Evolutionary conservation across 2,888 invertebrate genomes (phyloP).

Genomic region (Aleiodes leptofemur): DNA sequence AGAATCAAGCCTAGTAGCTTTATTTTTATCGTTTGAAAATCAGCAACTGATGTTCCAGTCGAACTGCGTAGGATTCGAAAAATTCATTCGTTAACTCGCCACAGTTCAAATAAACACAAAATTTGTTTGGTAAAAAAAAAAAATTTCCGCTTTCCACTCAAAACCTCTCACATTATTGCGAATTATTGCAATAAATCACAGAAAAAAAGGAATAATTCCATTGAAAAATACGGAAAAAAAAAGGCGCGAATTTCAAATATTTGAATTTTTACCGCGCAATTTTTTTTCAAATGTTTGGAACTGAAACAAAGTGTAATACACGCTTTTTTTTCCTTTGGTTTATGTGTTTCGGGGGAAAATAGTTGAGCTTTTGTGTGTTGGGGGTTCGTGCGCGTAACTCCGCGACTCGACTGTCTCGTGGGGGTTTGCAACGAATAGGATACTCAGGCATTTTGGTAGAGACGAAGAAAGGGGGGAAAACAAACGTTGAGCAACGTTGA

Average conservation of each 20-base stretch:
- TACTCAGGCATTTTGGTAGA: constrained; percentile 54
- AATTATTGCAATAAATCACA: neutral
- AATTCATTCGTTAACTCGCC: constrained; percentile 8
- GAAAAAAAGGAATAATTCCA: constrained; percentile 1
- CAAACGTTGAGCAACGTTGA: constrained; percentile 41
- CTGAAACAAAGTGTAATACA: no score
- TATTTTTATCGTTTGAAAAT: constrained; percentile 20
- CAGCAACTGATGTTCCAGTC: constrained; percentile 24
- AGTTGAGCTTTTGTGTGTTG: constrained; percentile 45
- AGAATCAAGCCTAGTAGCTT: neutral
- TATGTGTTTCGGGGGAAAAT: constrained; percentile 27
- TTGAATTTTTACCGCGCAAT: constrained; percentile 32
- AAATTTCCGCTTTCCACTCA: neutral
- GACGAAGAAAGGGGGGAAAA: constrained; percentile 5
- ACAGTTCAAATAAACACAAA: constrained; percentile 14
- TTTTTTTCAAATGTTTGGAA: neutral
- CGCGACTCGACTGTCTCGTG: constrained; percentile 57
- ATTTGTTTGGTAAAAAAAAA: neutral
- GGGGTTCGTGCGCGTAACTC: constrained; percentile 56
- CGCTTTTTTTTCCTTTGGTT: neutral
- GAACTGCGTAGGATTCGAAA: constrained; percentile 26
- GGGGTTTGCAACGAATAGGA: constrained; percentile 53
- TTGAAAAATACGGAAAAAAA: neutral
- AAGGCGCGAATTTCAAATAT: neutral
- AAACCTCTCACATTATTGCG: neutral